Evolutionary conservation across 2,888 invertebrate species (phyloP).

Genomic region (Xestoiulus laeticollis): DNA sequence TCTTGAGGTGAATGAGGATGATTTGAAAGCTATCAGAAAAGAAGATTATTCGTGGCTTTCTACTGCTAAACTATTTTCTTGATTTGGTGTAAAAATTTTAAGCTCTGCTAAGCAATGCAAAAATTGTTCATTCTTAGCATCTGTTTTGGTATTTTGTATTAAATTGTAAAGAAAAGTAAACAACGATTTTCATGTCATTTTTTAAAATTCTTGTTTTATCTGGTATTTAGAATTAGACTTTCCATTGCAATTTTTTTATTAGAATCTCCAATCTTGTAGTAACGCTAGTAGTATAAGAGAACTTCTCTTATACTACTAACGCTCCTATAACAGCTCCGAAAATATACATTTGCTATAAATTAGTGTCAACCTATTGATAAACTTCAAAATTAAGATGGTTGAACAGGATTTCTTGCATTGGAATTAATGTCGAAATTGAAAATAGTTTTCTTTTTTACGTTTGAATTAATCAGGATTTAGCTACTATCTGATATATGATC

Average conservation of each 20-base stretch:
- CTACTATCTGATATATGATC: not conserved
- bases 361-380: not conserved
- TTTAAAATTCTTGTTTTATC: not conserved
- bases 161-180: not conserved
- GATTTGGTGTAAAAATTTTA: not conserved
- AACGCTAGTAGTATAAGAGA: too few relatives aligned
- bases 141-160: not conserved
- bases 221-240: too few relatives aligned
- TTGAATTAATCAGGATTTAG: not conserved
- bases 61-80: not conserved
- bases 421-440: not conserved
- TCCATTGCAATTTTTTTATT: not conserved
- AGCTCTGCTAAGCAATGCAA: not conserved
- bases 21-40: not conserved
- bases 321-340: not conserved
- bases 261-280: too few relatives aligned
- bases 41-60: not conserved
- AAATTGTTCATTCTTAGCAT: not conserved
- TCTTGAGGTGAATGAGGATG: not conserved
- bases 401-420: not conserved
- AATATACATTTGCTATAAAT: not conserved
- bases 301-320: too few relatives aligned
- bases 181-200: not conserved
- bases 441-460: too few relatives aligned
- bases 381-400: not conserved